phyloP scores from a whole-genome alignment of 2,888 invertebrate species.

The Ectemnius lituratus region DNA sequence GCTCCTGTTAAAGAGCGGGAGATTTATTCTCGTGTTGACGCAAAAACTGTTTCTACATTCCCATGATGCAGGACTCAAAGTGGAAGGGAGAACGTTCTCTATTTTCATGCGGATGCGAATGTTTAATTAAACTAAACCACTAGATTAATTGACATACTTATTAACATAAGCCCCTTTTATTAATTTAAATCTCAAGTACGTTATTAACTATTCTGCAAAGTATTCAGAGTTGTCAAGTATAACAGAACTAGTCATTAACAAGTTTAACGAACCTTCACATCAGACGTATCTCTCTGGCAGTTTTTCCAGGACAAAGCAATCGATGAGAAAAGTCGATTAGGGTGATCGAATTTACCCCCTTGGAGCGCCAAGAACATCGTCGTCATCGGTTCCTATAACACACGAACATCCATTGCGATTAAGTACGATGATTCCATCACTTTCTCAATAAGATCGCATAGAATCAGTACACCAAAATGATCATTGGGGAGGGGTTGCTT shows the following conservation, averaged over 20 bases:
- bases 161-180: too few species aligned
- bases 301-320: slow-evolving; percentile 98
- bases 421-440: background rate
- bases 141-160: too few species aligned
- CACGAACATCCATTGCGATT: slow-evolving; percentile 27
- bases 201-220: too few species aligned
- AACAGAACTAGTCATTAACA: slow-evolving; percentile 7
- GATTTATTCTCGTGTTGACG: slow-evolving; percentile 29
- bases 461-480: too few species aligned
- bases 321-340: slow-evolving; percentile 97
- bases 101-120: too few species aligned
- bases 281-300: slow-evolving; percentile 98
- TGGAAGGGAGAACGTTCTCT: too few species aligned
- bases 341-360: slow-evolving; percentile 99
- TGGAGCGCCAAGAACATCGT: slow-evolving; percentile 98
- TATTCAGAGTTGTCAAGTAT: slow-evolving; percentile 2
- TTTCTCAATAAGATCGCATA: background rate
- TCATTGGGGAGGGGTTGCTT: too few species aligned
- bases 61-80: too few species aligned
- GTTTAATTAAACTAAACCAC: too few species aligned
- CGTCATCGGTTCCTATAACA: slow-evolving; percentile 96
- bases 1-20: slow-evolving; percentile 82
- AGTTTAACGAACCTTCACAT: slow-evolving; percentile 89
- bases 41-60: too few species aligned
- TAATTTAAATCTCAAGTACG: too few species aligned